Conservation (phyloP, 2,888 invertebrate genomes). For the Brachyopa scutellaris region DNA sequence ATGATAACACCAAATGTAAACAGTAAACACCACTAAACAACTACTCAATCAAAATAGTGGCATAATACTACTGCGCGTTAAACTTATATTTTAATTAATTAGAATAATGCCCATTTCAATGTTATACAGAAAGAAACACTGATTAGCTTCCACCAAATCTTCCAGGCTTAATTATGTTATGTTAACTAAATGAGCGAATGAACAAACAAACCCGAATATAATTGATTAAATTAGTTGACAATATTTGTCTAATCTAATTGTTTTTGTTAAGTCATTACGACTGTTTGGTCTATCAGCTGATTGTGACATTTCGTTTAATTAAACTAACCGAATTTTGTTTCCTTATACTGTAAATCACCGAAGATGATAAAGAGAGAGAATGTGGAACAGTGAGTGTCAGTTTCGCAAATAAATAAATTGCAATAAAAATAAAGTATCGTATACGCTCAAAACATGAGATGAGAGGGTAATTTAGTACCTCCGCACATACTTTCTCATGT, state of each 20-base stretch:
- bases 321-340: background rate
- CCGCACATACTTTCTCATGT: constrained; percentile 50
- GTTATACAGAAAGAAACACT: background rate
- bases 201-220: background rate
- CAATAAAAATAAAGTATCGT: constrained; percentile 32
- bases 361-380: constrained; percentile 2
- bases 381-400: constrained; percentile 18
- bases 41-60: constrained; percentile 4
- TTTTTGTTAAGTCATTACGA: background rate
- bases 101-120: background rate
- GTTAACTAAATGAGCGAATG: background rate
- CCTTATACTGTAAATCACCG: background rate
- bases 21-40: background rate
- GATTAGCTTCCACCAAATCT: background rate
- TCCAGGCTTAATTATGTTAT: background rate
- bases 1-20: background rate
- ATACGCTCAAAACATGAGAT: background rate
- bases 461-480: constrained; percentile 34
- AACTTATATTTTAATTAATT: background rate
- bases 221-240: background rate
- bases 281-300: constrained; percentile 9
- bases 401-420: constrained; percentile 33
- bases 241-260: constrained; percentile 18
- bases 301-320: constrained; percentile 17
- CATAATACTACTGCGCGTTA: background rate